Base-by-base conservation (phyloP, 2,797 vertebrate species). In the Champsocephalus esox region DNA sequence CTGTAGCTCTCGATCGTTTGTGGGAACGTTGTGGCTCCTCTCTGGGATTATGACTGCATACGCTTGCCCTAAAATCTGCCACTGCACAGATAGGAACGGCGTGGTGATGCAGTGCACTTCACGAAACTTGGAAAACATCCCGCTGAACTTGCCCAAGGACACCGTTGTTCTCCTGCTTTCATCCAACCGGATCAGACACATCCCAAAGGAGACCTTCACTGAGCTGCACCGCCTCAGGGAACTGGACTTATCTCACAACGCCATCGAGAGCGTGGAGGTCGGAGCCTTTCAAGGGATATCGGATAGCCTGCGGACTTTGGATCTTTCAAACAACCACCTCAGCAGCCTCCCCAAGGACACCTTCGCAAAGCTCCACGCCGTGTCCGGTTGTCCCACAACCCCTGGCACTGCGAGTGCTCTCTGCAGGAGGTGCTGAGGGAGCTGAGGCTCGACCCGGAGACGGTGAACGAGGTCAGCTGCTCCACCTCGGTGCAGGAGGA, bases 331-430 rank as follows among this genome's bases (percentile, higher is more conserved):
- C 94, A 98, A 99, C 90, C 94, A 94, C 66, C 96, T 98, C 81
- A 94, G 94, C 88, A 93, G 96, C 0, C 96, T 98, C 72, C 97
- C 97, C 60, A 96, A 94, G 89, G 97, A 97, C 1, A 95, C 97
- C 46, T 98, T 98, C 79, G 91, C 93, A 63, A 96, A 96, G 82
- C 90, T 98, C 61, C 96, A 96, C 64, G 97, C 96, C 94, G 94
- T 6, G 90, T 97, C 79, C 95, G 95, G 61, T 96, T 98, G 54
- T 96, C 96, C 73, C 94, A 97, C 90, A 98, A 98, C 73, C 96
- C 97, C 50, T 98, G 97, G 97, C 96, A 98, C 91, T 99, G 97
- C 14, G 96, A 97, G 90, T 98, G 97, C 84, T 96, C 96, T 0
- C 85, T 98, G 67, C 97, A 98, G 94, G 97, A 98, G 85, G 96